Conservation (phyloP, 2,797 vertebrate genomes). For the Arrhamphus sclerolepis region DNA sequence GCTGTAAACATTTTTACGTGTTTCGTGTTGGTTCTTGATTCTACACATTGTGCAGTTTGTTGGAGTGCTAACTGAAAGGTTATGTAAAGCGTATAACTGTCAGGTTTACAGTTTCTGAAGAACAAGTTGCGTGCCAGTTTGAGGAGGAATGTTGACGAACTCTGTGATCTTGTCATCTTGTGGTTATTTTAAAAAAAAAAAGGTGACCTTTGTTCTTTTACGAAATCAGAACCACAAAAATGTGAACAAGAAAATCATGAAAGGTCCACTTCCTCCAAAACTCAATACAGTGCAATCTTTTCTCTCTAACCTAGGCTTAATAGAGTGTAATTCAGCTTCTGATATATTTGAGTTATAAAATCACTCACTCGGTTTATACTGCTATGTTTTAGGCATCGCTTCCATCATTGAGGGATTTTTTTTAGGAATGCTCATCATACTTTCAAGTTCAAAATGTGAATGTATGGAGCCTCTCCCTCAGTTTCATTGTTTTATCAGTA, state of each 20-base stretch:
- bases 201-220: too few species aligned
- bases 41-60: neutral
- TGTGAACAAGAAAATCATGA: neutral
- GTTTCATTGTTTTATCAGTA: neutral
- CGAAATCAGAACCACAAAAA: neutral
- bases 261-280: neutral
- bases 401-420: too few species aligned
- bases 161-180: too few species aligned
- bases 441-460: too few species aligned
- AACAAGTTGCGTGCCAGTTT: too few species aligned
- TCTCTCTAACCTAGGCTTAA: neutral
- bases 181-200: too few species aligned
- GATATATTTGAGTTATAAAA: neutral
- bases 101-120: neutral
- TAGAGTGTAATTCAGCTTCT: neutral
- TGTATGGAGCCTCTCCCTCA: too few species aligned
- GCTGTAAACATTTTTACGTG: neutral
- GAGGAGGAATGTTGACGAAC: too few species aligned
- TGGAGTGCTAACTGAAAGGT: slow-evolving; percentile 19
- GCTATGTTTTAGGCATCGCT: too few species aligned
- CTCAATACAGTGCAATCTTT: slow-evolving; percentile 1
- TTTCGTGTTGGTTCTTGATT: too few species aligned
- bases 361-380: too few species aligned
- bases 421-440: too few species aligned
- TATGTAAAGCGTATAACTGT: slow-evolving; percentile 27